These are phyloP conservation scores for Geotrupes spiniger DNA, from an alignment of 2,888 invertebrate species.

Conservation along the genomic window DNA sequence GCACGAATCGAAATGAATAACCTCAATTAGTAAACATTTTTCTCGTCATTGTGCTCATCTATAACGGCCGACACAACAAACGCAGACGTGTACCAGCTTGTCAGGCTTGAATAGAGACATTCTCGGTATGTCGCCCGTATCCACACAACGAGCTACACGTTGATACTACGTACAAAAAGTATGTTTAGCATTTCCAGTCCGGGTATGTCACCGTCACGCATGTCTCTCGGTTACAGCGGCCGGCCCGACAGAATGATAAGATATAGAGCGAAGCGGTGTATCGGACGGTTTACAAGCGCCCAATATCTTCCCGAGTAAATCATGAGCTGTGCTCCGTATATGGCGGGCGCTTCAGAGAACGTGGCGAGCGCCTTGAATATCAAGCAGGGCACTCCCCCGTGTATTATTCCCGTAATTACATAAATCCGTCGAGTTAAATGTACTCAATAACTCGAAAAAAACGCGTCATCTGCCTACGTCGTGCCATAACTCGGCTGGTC, in stretches of 20 bases:
- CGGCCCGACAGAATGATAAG: conserved; percentile 43
- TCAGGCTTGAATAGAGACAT: conserved; percentile 34
- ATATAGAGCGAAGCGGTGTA: conserved; percentile 46
- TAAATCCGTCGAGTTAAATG: no score
- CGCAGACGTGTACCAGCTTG: conserved; percentile 27
- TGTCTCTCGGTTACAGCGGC: conserved; percentile 28
- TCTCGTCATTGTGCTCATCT: conserved; percentile 15
- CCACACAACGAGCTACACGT: conserved; percentile 36
- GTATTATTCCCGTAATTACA: conserved; percentile 7
- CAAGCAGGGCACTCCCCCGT: conserved; percentile 30
- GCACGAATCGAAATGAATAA: no score
- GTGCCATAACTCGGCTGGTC: no score
- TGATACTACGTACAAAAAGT: conserved; percentile 32
- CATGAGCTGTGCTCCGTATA: conserved; percentile 47
- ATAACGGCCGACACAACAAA: conserved; percentile 9
- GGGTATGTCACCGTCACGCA: conserved; percentile 36
- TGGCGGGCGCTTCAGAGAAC: conserved; percentile 37
- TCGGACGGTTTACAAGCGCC: conserved; percentile 46
- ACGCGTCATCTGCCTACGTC: no score
- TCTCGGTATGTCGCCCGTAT: conserved; percentile 29
- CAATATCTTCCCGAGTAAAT: conserved; percentile 49
- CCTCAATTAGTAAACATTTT: conserved; percentile 7
- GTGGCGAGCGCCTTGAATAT: conserved; percentile 39
- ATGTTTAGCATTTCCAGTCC: conserved; percentile 33
- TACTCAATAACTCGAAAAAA: no score